Conservation (phyloP, 2,888 invertebrate genomes). For the Amblyjoppa fuscipennis region DNA sequence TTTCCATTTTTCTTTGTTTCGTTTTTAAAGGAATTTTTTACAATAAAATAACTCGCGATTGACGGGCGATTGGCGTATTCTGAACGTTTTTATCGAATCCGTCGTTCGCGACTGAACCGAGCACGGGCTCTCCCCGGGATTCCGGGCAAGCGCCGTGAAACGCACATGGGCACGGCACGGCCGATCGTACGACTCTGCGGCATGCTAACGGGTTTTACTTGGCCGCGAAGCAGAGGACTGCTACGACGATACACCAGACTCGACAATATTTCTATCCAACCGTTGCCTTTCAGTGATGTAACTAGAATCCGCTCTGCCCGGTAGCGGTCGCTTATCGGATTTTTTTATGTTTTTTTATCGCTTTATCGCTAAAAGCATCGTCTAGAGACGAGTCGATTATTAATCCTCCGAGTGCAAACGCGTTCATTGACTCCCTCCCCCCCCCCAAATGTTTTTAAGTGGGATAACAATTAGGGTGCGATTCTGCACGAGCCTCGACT, state of each 20-base stretch:
- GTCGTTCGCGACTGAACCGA: slow-evolving; percentile 24
- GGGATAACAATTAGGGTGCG: no score
- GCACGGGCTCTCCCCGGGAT: slow-evolving; percentile 17
- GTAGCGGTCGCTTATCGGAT: background rate
- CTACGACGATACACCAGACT: slow-evolving; percentile 22
- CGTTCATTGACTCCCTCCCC: no score
- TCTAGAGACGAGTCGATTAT: no score
- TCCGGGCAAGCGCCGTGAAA: slow-evolving; percentile 36
- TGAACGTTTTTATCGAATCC: slow-evolving; percentile 24
- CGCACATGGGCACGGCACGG: slow-evolving; percentile 32
- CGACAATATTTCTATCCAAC: background rate
- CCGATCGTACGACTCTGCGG: slow-evolving; percentile 22
- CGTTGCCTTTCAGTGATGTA: slow-evolving; percentile 31
- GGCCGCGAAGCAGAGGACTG: slow-evolving; percentile 30
- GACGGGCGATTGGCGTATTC: background rate
- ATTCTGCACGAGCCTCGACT: no score
- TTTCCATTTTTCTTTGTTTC: background rate
- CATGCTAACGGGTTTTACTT: slow-evolving; percentile 22
- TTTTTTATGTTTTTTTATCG: background rate
- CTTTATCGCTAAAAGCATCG: background rate
- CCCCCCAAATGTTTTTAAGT: no score
- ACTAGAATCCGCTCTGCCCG: slow-evolving; percentile 18
- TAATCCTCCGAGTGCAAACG: no score
- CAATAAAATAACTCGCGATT: background rate
- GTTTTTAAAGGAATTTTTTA: background rate